Evolutionary conservation across 2,888 invertebrate genomes (phyloP), one percentile per base, ranked within the genome.

Genomic region (Eristalinus sepulchralis): DNA sequence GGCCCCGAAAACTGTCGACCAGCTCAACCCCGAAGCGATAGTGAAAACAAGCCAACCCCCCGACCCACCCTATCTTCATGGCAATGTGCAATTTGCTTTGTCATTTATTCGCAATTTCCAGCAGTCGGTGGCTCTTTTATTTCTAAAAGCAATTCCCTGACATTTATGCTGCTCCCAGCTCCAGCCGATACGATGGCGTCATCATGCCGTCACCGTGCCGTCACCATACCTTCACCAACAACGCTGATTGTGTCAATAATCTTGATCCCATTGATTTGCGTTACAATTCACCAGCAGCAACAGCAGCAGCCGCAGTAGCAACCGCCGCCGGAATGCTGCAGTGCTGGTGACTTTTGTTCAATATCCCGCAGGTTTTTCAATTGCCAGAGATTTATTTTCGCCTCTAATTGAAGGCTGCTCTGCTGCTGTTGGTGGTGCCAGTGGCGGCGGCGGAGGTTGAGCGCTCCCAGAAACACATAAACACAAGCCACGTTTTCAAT

Each of bases 291-390:
- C 55, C 10, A 75, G 70, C 60, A 57, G 71, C 60, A 27, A 5
- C 27, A 27, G 5, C 27, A 2, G 27, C 27, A 20, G 33, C 53
- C 70, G 66, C n/a, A n/a, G n/a, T n/a, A 27, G 27, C 27, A 27
- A 27, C 27, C 27, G 27, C 27, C 27, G 33, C 53, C 70, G 66
- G 60, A 76, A 76, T 76, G 82, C 36, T 76, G 34, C 34, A 27
- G 64, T 53, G 53, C 24, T 39, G 39, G 47, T 53, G 59, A 59
- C 60, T 67, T 75, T 76, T 77, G 68, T 77, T 53, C 67, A 77
- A 72, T 85, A 85, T 85, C 85, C 85, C 85, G 85, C 85, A 85
- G 85, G 68, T 81, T 85, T 81, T 62, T 22, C 8, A 11, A 64
- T 75, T 76, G 67, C 62, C 77, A 27, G 57, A 63, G 36, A 72